Evolutionary conservation across 2,113 vertebrate species (phyloP).

Genomic region (Micronisus gabar): DNA sequence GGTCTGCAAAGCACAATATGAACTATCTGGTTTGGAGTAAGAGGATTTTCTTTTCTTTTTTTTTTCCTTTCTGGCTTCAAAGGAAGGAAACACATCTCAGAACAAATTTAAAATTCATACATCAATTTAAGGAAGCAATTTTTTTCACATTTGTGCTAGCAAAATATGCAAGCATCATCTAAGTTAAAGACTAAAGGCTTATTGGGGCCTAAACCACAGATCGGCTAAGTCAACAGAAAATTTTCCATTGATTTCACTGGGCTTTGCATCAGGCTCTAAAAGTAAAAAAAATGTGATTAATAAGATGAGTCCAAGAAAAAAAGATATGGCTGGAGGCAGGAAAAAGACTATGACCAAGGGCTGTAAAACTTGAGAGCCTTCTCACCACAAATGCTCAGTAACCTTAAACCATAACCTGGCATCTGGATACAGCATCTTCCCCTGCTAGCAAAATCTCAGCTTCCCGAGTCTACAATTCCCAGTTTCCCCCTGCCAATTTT

Average conservation of each 20-base stretch:
- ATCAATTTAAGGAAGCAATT: background rate
- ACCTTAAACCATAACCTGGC: slow-evolving; percentile 46
- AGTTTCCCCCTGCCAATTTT: slow-evolving; percentile 26
- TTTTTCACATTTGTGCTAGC: background rate
- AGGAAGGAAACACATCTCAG: background rate
- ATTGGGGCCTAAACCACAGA: background rate
- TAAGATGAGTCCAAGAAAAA: background rate
- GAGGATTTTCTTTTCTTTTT: background rate
- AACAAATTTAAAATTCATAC: background rate
- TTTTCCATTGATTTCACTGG: background rate
- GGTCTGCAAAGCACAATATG: background rate
- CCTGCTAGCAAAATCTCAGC: background rate
- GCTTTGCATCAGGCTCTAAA: background rate
- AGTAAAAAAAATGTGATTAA: background rate
- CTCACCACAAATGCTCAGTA: slow-evolving; percentile 20
- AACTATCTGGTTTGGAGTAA: background rate
- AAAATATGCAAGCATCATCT: background rate
- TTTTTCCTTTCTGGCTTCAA: background rate
- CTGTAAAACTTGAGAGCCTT: slow-evolving; percentile 54
- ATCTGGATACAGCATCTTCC: slow-evolving; percentile 58
- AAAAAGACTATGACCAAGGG: slow-evolving; percentile 15
- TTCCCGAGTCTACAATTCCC: background rate
- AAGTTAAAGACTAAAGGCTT: background rate
- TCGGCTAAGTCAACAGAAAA: background rate
- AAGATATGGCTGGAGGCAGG: background rate